Evolutionary conservation across 2,888 invertebrate genomes (phyloP), one percentile per base, ranked within the genome.

Genomic region (Andrena dorsata): DNA sequence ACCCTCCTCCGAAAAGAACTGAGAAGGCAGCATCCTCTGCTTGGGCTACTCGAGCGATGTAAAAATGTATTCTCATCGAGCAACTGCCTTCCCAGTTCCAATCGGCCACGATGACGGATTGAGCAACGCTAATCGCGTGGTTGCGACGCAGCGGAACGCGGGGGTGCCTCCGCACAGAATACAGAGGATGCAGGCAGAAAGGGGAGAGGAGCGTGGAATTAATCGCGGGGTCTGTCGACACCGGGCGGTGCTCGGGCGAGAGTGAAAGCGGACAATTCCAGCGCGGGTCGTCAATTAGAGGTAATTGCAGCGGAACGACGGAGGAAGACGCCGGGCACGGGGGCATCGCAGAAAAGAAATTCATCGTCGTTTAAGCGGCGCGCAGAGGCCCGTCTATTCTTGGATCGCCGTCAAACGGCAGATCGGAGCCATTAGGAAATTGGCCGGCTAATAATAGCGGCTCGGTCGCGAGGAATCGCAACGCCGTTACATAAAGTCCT

Each of bases 401-500:
- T 53, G 85, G 81, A 72, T 64, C 76, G 66, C 63, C 60, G 63
- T 82, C 80, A 72, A 85, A 84, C 72, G 32, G 73, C 75, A 88
- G 81, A 81, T 74, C 70, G 83, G 69, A 84, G 84, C 82, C 86
- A 88, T 90, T 89, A 89, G 85, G 85, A 86, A 90, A 90, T 90
- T 89, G 84, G 76, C 56, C 71, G 85, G 69, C 88, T 90, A 89
- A 90, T 90, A 89, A 89, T 90, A 90, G 83, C 60, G 41, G 10
- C 71, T 68, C 28, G 74, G 65, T 64, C 23, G 49, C 79, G 80
- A 72, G 78, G 81, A 87, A 82, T 81, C 76, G 82, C 75, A 66
- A 75, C n/a, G 65, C 23, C 47, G 81, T 87, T 87, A 89, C 86
- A 73, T 88, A 87, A 87, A 83, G 56, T 20, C 47, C 64, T 56